phyloP scores from a whole-genome alignment of 2,113 vertebrate genomes.

The Sinocyclocheilus maitianheensis region DNA sequence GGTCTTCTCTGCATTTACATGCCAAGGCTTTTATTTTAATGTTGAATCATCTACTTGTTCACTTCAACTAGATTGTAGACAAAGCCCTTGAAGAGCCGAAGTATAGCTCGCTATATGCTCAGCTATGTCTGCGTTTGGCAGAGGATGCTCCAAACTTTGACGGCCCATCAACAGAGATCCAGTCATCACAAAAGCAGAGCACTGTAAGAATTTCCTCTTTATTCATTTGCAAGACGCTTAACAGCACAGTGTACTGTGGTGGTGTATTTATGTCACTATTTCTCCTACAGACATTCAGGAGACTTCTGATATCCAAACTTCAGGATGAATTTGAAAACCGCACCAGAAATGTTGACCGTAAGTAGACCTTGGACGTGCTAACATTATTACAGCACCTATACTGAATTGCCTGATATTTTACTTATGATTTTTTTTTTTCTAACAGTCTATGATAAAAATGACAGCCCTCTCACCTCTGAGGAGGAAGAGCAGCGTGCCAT shows the following conservation, averaged over 20 bases:
- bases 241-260: neutral
- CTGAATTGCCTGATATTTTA: neutral
- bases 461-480: slow-evolving; percentile 97
- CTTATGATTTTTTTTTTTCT: neutral
- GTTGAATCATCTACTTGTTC: too few relatives aligned
- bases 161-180: slow-evolving; percentile 87
- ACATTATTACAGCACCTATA: neutral
- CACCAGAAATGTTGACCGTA: slow-evolving; percentile 99
- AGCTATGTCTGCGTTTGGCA: slow-evolving; percentile 94
- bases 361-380: slow-evolving; percentile 54
- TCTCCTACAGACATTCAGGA: slow-evolving; percentile 91
- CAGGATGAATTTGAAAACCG: slow-evolving; percentile 99
- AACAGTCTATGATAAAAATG: slow-evolving; percentile 97
- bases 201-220: slow-evolving; percentile 81
- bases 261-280: neutral
- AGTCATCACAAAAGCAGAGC: slow-evolving; percentile 87
- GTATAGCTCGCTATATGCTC: slow-evolving; percentile 95
- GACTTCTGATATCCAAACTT: slow-evolving; percentile 99
- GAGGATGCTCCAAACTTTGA: slow-evolving; percentile 96
- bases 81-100: slow-evolving; percentile 99
- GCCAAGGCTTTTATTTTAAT: too few relatives aligned
- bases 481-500: slow-evolving; percentile 99
- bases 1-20: too few relatives aligned
- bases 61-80: slow-evolving; percentile 90
- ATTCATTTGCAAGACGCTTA: neutral